Percentiles rank a stretch among this genome's conserved stretches.
These are phyloP conservation scores for Akabosia matsudoensis DNA, from an alignment of 1,140 invertebrate species.

Conservation along the genomic window DNA sequence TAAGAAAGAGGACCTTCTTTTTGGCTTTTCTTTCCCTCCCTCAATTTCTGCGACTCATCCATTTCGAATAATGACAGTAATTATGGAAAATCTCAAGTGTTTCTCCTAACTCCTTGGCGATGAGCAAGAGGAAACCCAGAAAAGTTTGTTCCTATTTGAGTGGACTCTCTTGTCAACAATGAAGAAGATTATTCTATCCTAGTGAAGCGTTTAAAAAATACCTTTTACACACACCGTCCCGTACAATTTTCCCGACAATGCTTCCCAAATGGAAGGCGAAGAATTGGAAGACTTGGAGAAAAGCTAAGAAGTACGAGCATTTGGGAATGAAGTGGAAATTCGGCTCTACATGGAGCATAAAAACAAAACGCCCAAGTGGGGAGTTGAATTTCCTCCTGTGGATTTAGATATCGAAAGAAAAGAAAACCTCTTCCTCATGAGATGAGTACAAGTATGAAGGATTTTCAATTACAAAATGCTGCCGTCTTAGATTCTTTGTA, in stretches of 20 bases:
- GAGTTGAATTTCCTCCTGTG: not conserved
- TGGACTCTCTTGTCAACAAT: not conserved
- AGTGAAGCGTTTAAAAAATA: not conserved
- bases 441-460: not conserved
- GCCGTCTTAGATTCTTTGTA: not conserved
- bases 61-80: constrained; percentile 23
- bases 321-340: too few relatives aligned
- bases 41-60: not conserved
- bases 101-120: not conserved
- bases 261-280: too few relatives aligned
- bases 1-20: not conserved
- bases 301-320: too few relatives aligned
- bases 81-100: constrained; percentile 22
- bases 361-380: not conserved
- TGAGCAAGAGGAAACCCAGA: not conserved
- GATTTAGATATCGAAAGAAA: not conserved
- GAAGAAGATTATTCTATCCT: not conserved
- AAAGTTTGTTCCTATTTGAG: not conserved
- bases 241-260: too few relatives aligned
- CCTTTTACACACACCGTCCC: too few relatives aligned
- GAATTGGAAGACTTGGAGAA: too few relatives aligned
- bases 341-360: not conserved
- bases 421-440: not conserved
- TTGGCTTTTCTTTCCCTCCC: not conserved
- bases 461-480: constrained; percentile 19